phyloP scores from a whole-genome alignment of 2,797 vertebrate genomes.

The Malacoraja senta region DNA sequence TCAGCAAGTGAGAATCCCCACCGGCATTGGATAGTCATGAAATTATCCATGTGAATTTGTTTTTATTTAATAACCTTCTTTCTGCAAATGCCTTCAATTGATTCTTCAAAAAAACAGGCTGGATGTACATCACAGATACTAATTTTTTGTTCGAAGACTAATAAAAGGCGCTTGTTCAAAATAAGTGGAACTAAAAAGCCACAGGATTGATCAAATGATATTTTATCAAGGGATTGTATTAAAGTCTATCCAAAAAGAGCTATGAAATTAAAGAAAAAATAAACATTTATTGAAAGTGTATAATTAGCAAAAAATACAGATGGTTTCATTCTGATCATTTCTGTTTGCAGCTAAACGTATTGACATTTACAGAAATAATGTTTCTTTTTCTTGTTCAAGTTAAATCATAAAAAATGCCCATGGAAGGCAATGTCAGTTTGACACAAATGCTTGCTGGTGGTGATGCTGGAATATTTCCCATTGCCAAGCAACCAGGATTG shows the following conservation, averaged over 20 bases:
- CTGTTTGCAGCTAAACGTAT: background rate
- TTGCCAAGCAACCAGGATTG: background rate
- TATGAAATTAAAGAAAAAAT: background rate
- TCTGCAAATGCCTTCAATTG: background rate
- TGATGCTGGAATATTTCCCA: background rate
- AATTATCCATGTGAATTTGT: background rate
- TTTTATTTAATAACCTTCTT: background rate
- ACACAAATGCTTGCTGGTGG: slow-evolving; percentile 2
- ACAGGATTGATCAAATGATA: background rate
- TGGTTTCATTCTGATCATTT: slow-evolving; percentile 4
- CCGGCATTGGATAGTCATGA: background rate
- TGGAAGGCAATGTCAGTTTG: background rate
- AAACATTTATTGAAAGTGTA: background rate
- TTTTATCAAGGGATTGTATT: background rate
- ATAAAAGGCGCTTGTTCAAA: background rate
- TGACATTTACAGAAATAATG: slow-evolving; percentile 9
- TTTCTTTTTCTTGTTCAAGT: background rate
- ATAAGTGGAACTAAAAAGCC: background rate
- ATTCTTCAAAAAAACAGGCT: background rate
- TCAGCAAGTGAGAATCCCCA: background rate
- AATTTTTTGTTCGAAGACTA: background rate
- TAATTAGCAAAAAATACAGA: background rate
- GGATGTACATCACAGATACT: background rate
- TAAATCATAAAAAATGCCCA: background rate
- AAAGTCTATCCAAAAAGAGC: background rate